Evolutionary conservation across 2,888 invertebrate species (phyloP), one percentile per base, ranked within the genome.

Genomic region (Aspidiotus destructor): DNA sequence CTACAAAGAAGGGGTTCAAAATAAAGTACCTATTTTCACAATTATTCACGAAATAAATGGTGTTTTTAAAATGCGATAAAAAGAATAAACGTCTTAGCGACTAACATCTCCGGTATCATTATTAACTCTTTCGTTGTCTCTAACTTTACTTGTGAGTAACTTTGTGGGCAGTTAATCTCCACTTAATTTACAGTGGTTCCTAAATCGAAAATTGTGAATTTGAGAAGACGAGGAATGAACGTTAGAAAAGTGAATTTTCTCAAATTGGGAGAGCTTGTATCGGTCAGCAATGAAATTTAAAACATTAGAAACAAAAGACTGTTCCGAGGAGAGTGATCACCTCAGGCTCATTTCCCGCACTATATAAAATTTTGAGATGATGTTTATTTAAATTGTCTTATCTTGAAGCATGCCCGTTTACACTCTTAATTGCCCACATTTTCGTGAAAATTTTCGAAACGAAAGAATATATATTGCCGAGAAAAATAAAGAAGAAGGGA

Each of bases 1-100:
- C 28, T 5, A 28, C 2, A 54, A 54, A 54, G 57, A 60, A 67
- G 48, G 58, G 60, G 67, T 42, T 67, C 52, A 28, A 60, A 67
- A 58, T 67, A 67, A 58, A 48, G 42, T 67, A 67, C 58, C 67
- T 58, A 67, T 67, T 67, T 67, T 40, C 48, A 57, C 67, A 67
- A 67, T 67, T 67, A 67, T 67, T 67, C 67, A 67, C 67, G 58
- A 58, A 67, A 67, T 67, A 67, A 67, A 67, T 67, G 67, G 67
- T 60, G 58, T 67, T 67, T 67, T 67, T 67, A 67, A 67, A 67
- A 67, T 58, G 67, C 58, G 67, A 67, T 67, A 67, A 67, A 67
- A 67, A 67, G 67, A 67, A 67, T 67, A 67, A 67, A 67, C 67
- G 67, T 67, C 67, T 67, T 57, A 48, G 60, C 48, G 48, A 48